phyloP scores from a whole-genome alignment of 2,113 vertebrate species.

The Paralichthys olivaceus region DNA sequence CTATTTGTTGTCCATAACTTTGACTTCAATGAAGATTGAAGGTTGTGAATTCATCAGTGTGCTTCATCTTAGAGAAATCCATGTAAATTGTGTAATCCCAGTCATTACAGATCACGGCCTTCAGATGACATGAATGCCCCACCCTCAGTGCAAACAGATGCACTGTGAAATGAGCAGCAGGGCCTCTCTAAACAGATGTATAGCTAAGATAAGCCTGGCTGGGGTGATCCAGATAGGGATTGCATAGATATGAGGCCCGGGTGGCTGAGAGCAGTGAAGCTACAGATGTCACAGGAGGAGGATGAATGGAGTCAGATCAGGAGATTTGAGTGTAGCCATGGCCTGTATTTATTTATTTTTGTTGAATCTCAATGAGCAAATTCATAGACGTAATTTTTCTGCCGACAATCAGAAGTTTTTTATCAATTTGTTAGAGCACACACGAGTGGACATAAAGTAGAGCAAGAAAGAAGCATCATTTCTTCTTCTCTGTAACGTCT shows the following conservation, averaged over 20 bases:
- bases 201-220: conserved; percentile 35
- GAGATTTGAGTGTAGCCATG: not conserved
- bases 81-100: conserved; percentile 19
- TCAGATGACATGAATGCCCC: conserved; percentile 32
- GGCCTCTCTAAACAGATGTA: conserved; percentile 45
- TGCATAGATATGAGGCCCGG: conserved; percentile 19
- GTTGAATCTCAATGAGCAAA: not conserved
- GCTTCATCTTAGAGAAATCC: conserved; percentile 21
- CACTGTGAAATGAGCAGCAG: conserved; percentile 40
- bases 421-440: not conserved
- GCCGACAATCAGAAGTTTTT: no score
- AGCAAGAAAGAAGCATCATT: not conserved
- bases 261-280: conserved; percentile 23
- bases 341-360: not conserved
- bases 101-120: conserved; percentile 17
- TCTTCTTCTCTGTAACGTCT: not conserved
- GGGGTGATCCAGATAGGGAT: conserved; percentile 39
- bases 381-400: no score
- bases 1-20: not conserved
- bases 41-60: not conserved
- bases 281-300: conserved; percentile 20
- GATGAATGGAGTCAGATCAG: not conserved
- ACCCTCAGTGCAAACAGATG: conserved; percentile 11
- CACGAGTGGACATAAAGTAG: not conserved
- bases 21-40: not conserved